Evolutionary conservation across 35 echinoderm and acorn worm species (phyloP), one percentile per base, ranked within the genome.

Genomic region (Ptychodera flava): DNA sequence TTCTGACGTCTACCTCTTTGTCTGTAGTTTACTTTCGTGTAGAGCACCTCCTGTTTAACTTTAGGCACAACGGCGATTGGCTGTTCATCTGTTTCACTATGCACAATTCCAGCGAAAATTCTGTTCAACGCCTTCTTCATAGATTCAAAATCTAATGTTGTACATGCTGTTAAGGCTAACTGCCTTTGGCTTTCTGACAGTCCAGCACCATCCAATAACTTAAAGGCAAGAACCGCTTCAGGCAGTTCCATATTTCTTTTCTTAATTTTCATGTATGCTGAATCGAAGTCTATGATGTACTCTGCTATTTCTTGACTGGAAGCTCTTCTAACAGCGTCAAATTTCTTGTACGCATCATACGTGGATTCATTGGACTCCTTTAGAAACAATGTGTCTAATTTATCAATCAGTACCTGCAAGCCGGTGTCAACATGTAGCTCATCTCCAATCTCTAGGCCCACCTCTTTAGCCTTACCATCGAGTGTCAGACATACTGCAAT

Each of bases 181-280:
- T 89, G 88, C 31, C 80, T 31, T 31, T 84, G 38, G 31, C 31
- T 84, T 15, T 84, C 32, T 0, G 30, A 32, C n/a, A 89, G 53
- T 53, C 81, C 81, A 32, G 88, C 33, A 0, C 38, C 37, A 35
- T 78, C 64, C 36, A 84, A 78, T 6, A 89, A 75, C 33, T 89
- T 89, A 36, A 89, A 89, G 28, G 88, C 88, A 31, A 89, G 81
- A 6, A 89, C 88, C 0, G 64, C 81, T 31, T 89, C 81, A 28
- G 81, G 88, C 28, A 89, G 76, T 33, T 16, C 37, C 88, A 89
- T 89, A 12, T 83, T 83, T 6, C 33, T 32, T 33, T 79, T 76
- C 32, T 82, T 83, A 31, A 83, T 80, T 81, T 88, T 80, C 35
- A n/a, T 87, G 85, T 33, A 87, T 15, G 86, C 86, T 30, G 86